Base-by-base conservation (phyloP, 1,140 invertebrate species). In the Musca vetustissima region DNA sequence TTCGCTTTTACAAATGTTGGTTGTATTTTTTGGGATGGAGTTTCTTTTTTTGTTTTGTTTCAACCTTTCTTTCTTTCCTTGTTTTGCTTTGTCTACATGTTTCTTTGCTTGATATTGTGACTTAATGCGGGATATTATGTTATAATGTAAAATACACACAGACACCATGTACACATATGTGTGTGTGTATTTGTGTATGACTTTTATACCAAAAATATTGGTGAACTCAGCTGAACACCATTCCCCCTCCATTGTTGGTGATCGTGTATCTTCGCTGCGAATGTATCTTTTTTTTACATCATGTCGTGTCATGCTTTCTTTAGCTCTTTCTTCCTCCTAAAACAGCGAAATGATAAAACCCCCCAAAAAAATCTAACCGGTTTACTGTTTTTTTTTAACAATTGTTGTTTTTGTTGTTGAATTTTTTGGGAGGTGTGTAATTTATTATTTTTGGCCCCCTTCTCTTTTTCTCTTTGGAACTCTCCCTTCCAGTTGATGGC, bases 1-100 rank as follows among this genome's bases (percentile, higher is more conserved):
- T 80, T 81, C 79, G 79, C 75, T 81, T 80, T 81, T 78, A 72
- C 36, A 43, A 43, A 55, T 15, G 28, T 59, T 59, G 24, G 25
- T 19, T 7, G 28, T 36, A 36, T 25, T 24, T 57, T 28, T 59
- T 61, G 3, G 22, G 7, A 19, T 36, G 17, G n/a, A 28, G 47
- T 65, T 65, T 65, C 25, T 52, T 65, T 47, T 64, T 49, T 52
- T 65, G 15, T 19, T 61, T 25, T 22, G 21, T 19, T 24, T 61
- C 21, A 11, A 28, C 19, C 21, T 28, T 61, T 36, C 57, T 28
- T 36, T n/a, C n/a, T n/a, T n/a, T n/a, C n/a, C n/a, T n/a, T n/a
- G n/a, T n/a, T 36, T 61, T 4, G 24, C 2, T 64, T 24, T 49
- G n/a, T 22, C 36, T 22, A 28, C 24, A 15, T 50, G 25, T 49